phyloP scores from a whole-genome alignment of 2,113 vertebrate genomes.

The Taxidea taxus region DNA sequence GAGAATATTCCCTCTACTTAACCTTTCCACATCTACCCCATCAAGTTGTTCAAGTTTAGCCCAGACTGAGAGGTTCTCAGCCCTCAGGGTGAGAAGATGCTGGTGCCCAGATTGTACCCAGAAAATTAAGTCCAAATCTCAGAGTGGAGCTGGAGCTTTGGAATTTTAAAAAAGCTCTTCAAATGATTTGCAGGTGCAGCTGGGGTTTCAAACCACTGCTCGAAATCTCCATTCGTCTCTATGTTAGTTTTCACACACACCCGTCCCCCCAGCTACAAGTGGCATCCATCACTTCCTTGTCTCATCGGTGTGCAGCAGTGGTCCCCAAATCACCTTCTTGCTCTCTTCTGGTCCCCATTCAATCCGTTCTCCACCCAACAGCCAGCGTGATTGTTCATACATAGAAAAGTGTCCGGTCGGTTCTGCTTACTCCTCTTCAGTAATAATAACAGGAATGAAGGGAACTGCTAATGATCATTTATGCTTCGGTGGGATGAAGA shows the following conservation, averaged over 20 bases:
- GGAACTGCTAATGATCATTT: neutral
- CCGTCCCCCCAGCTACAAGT: too few species aligned
- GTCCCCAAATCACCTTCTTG: neutral
- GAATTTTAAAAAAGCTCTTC: neutral
- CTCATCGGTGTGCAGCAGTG: neutral
- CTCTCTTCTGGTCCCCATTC: neutral
- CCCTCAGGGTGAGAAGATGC: neutral
- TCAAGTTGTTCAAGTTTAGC: neutral
- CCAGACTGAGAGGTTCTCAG: neutral
- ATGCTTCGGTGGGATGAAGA: neutral
- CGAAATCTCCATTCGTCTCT: neutral
- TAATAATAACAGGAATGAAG: neutral
- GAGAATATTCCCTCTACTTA: neutral
- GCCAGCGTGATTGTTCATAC: neutral
- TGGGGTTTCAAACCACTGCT: neutral
- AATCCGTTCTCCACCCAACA: neutral
- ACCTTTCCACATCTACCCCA: neutral
- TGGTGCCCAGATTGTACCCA: too few species aligned
- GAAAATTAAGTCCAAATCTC: neutral
- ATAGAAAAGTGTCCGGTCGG: neutral
- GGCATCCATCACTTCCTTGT: neutral
- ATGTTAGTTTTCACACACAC: neutral
- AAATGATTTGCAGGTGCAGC: neutral
- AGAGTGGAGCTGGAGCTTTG: neutral
- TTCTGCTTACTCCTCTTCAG: neutral